Percentiles rank a stretch among this genome's conserved stretches.
phyloP scores from a whole-genome alignment of 2,797 vertebrate species.

The Falco columbarius region DNA sequence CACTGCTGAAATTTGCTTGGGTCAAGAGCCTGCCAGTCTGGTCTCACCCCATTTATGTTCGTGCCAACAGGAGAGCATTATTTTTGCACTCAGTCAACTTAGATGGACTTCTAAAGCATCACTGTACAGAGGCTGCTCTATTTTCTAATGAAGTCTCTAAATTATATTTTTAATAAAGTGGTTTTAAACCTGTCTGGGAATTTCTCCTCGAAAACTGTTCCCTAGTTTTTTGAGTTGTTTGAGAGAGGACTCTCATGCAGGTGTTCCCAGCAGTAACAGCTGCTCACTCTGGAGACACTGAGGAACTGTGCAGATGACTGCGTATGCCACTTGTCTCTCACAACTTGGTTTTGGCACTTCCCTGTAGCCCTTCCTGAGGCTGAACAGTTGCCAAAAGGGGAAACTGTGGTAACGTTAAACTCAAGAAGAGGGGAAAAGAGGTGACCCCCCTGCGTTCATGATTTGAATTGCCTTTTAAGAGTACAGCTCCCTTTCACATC shows the following conservation, averaged over 20 bases:
- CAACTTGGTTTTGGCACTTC: not conserved
- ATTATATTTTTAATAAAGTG: conserved; percentile 61
- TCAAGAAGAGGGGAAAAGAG: not conserved
- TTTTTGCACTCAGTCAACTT: conserved; percentile 13
- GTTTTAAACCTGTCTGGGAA: not conserved
- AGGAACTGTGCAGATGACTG: not conserved
- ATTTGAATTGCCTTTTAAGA: not conserved
- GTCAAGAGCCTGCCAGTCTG: not conserved
- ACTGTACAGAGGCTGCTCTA: conserved; percentile 4
- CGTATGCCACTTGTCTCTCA: not conserved
- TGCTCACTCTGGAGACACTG: not conserved
- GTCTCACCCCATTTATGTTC: not conserved
- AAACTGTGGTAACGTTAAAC: not conserved
- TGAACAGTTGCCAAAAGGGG: not conserved
- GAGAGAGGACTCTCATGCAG: not conserved
- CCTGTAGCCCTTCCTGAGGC: not conserved
- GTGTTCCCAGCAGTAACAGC: not conserved
- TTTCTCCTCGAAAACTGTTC: not conserved
- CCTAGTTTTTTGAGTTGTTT: not conserved
- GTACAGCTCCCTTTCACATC: not conserved
- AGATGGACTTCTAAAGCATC: not conserved
- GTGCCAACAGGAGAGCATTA: not conserved
- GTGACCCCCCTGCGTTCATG: not conserved
- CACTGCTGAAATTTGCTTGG: not conserved
- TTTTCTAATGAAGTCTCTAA: conserved; percentile 47